Base-by-base conservation (phyloP, 2,797 vertebrate genomes). In the Alectoris magna region DNA sequence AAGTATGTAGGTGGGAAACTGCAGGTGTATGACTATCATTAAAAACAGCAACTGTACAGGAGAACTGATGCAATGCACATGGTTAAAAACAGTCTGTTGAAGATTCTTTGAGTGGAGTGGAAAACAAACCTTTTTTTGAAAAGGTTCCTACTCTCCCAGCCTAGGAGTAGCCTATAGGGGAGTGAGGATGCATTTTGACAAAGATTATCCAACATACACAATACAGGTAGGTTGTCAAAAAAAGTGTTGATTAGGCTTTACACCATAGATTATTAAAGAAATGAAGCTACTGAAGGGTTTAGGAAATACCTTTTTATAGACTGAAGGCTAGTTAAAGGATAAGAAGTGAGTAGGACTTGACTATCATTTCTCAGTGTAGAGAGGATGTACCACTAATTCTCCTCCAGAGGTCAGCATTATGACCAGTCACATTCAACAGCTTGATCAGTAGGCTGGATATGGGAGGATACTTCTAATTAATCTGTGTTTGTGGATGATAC, bases 51-150 rank as follows among this genome's bases (percentile, higher is more conserved):
- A 46, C 46, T 38, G 6, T 55, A 19, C 14, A 3, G 78, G 27
- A 60, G 6, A 84, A 4, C 9, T 34, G 39, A 51, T 49, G 56
- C 6, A 44, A 22, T 66, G 21, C 41, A 44, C 41, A 14, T 6
- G 12, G n/a, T 14, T 62, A 70, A 76, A 87, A 69, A 0, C 5
- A 48, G 11, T 24, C 16, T 48, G 11, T 38, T 55, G 53, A 55
- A 55, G 53, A 55, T 38, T 64, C 6, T 66, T 62, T 66, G 22
- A 90, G 39, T 24, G 77, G 9, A 44, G 3, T 17, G 17, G 29
- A 5, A 55, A 91, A 68, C 58, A 76, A 79, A 68, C 51, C 39
- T 68, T 43, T 43, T 69, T 56, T 15, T 69, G 46, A 76, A 89
- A 74, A 23, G 26, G 15, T 86, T 62, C 6, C 11, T 19, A 55